phyloP scores from a whole-genome alignment of 2,888 invertebrate species.

The Tenthredo distinguenda region DNA sequence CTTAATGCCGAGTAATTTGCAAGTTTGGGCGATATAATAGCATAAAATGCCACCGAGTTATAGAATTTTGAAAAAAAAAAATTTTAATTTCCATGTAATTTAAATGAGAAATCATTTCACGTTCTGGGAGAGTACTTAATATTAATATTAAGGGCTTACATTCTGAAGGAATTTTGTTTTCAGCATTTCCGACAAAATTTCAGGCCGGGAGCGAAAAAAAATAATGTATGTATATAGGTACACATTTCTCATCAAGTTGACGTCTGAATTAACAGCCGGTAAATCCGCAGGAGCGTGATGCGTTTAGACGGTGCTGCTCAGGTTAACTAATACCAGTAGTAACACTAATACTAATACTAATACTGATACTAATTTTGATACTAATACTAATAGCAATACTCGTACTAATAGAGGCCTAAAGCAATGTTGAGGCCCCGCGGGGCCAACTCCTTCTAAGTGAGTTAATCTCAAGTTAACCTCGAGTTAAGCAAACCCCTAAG shows the following conservation, averaged over 20 bases:
- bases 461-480: constrained; percentile 77
- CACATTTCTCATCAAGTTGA: constrained; percentile 20
- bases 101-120: too few species aligned
- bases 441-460: constrained; percentile 75
- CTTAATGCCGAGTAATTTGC: too few species aligned
- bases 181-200: too few species aligned
- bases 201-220: too few species aligned
- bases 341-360: constrained; percentile 57
- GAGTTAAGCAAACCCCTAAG: constrained; percentile 76
- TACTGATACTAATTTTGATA: constrained; percentile 72
- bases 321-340: constrained; percentile 63
- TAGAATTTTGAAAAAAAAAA: too few species aligned
- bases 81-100: too few species aligned
- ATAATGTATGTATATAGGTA: background rate
- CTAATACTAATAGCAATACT: constrained; percentile 74
- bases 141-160: too few species aligned
- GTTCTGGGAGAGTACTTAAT: too few species aligned
- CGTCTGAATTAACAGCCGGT: constrained; percentile 42
- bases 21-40: too few species aligned
- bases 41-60: too few species aligned
- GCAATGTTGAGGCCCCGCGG: constrained; percentile 67
- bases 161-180: too few species aligned
- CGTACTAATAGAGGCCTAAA: constrained; percentile 75
- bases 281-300: constrained; percentile 50
- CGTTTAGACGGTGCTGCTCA: constrained; percentile 59